These are phyloP conservation scores for Pachliopta kotzebuea DNA, from an alignment of 2,888 invertebrate species.

Conservation along the genomic window DNA sequence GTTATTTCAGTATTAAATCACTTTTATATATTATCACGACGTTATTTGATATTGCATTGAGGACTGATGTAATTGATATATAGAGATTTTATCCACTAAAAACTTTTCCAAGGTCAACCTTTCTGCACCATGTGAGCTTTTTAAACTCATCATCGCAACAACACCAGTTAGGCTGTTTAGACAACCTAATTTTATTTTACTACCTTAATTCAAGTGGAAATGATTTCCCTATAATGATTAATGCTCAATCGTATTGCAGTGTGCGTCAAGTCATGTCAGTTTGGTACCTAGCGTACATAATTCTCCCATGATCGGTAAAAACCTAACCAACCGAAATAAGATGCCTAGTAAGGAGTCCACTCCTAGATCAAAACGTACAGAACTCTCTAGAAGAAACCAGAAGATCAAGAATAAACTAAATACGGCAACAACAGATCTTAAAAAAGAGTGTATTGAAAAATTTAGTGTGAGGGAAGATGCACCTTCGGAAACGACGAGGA, in stretches of 20 bases:
- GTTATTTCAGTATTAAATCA: too few species aligned
- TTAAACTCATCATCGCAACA: too few species aligned
- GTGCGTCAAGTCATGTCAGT: constrained; percentile 48
- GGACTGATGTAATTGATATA: too few species aligned
- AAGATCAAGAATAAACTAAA: constrained; percentile 9
- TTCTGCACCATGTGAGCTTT: too few species aligned
- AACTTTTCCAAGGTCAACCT: too few species aligned
- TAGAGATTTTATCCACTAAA: too few species aligned
- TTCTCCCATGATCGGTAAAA: constrained; percentile 19
- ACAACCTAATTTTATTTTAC: too few species aligned
- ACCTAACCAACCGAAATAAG: constrained; percentile 24
- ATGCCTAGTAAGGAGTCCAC: constrained; percentile 19
- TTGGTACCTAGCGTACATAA: constrained; percentile 38
- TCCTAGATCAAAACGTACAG: constrained; percentile 18
- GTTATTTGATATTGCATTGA: too few species aligned
- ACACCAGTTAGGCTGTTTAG: too few species aligned
- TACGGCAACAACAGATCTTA: constrained; percentile 1
- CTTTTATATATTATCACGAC: too few species aligned
- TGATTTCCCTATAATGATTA: too few species aligned
- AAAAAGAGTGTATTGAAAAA: constrained; percentile 5
- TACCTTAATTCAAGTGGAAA: not conserved
- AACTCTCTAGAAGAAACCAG: constrained; percentile 25
- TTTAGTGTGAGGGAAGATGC: not conserved
- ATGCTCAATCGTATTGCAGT: constrained; percentile 25
- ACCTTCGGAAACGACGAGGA: constrained; percentile 2